Conservation (phyloP, 2,888 invertebrate genomes). For the Schrankia costaestrigalis region DNA sequence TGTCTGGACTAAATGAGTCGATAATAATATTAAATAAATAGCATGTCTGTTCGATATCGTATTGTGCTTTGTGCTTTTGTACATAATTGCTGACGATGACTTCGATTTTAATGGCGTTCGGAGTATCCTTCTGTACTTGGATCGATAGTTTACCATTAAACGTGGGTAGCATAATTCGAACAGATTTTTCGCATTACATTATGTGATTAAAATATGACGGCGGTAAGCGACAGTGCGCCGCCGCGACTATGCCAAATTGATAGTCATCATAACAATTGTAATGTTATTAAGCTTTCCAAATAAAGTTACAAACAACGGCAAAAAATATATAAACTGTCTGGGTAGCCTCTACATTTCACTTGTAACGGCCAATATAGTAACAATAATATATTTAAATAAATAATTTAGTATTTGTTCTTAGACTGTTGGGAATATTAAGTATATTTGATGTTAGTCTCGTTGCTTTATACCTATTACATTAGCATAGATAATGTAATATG, state of each 20-base stretch:
- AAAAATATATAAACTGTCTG: too few relatives aligned
- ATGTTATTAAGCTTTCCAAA: conserved; percentile 14
- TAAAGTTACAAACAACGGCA: too few relatives aligned
- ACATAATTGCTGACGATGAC: conserved; percentile 67
- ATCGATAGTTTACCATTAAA: conserved; percentile 74
- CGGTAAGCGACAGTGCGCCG: conserved; percentile 56
- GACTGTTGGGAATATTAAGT: too few relatives aligned
- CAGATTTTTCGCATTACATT: conserved; percentile 69
- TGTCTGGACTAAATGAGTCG: conserved; percentile 34
- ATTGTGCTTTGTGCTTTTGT: conserved; percentile 66
- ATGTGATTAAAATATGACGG: conserved; percentile 56
- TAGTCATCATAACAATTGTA: conserved; percentile 38
- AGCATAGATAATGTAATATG: too few relatives aligned
- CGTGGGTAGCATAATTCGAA: conserved; percentile 58
- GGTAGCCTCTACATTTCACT: too few relatives aligned
- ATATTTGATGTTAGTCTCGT: too few relatives aligned
- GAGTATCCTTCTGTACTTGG: conserved; percentile 70
- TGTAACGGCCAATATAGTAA: too few relatives aligned
- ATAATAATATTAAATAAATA: conserved; percentile 50
- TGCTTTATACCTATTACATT: too few relatives aligned
- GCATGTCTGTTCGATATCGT: conserved; percentile 66
- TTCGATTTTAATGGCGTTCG: conserved; percentile 65
- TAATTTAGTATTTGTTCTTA: too few relatives aligned
- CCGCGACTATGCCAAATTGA: conserved; percentile 51
- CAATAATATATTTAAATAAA: too few relatives aligned